Evolutionary conservation across 2,888 invertebrate species (phyloP), one percentile per base, ranked within the genome.

Genomic region (Prosopocoilus inquinatus): DNA sequence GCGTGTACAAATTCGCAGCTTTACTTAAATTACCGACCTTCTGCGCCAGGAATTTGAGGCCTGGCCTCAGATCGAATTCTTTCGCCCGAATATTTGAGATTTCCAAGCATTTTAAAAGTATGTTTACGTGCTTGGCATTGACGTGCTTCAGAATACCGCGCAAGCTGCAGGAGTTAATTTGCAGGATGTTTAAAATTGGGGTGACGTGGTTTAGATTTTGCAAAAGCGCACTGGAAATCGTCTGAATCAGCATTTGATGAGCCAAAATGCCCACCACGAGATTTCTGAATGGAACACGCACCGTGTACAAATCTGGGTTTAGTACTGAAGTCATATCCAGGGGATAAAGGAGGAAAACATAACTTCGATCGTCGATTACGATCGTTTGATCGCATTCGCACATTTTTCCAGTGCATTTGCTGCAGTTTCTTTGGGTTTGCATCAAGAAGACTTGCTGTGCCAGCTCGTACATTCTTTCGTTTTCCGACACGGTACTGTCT

Each of bases 21-120:
- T 89, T 85, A 57, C 89, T 90, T 60, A 93, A 82, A 70, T 90
- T 90, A 0, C 91, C 91, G 0, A 94, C 94, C 80, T 96, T 96
- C 76, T 96, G 96, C 59, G 95, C 87, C 2, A 96, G 83, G 74
- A 96, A 96, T 75, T 96, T 96, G 13, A 96, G 79, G 0, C 96
- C 96, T 0, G 96, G 96, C 33, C 96, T 83, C 7, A 87, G 83
- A 75, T 96, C 96, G 72, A 96, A 96, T 68, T 91, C 91, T 72
- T 88, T 82, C 0, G 95, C 90, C 55, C 91, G 84, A 50, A 83
- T 83, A 70, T 92, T 90, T 2, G 95, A 94, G 57, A 90, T 82
- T 65, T 93, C 89, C 59, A 96, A 80, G 67, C 90, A 89, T 66
- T 87, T 86, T 46, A 94, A 75, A 49, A 94, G 79, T 52, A 88